A percentile compares a stretch with the other conserved stretches of the same genome.
phyloP scores from a whole-genome alignment of 2,888 invertebrate genomes.

The Hydrotaea cyrtoneurina region DNA sequence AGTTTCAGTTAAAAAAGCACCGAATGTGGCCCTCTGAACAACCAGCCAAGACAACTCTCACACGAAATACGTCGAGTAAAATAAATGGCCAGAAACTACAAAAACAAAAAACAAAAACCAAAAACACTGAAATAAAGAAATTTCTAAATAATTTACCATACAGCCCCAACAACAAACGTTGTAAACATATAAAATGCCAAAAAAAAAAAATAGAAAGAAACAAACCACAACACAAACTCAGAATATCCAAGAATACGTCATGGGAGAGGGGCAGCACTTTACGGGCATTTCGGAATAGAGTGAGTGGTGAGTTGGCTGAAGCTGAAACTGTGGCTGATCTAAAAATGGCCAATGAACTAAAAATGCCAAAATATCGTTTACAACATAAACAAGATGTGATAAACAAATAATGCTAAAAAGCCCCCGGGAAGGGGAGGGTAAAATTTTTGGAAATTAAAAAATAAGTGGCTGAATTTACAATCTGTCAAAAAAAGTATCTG shows the following conservation, averaged over 20 bases:
- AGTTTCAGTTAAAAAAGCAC: neutral
- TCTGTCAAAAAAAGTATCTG: too few species aligned
- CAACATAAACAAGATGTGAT: neutral
- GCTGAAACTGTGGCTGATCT: too few species aligned
- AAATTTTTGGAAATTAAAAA: too few species aligned
- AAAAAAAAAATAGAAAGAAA: neutral
- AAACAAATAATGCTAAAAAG: neutral
- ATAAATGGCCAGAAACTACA: neutral
- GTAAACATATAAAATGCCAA: slow-evolving; percentile 1
- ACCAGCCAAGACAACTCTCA: neutral
- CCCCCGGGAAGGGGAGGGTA: too few species aligned
- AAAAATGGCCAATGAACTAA: slow-evolving; percentile 56
- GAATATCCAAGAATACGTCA: neutral
- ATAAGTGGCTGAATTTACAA: too few species aligned
- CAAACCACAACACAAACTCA: neutral
- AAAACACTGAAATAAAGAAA: too few species aligned
- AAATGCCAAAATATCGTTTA: slow-evolving; percentile 11
- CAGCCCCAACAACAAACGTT: neutral
- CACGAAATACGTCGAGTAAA: neutral
- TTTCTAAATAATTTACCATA: slow-evolving; percentile 55
- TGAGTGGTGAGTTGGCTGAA: too few species aligned
- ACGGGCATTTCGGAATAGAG: neutral
- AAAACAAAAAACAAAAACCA: slow-evolving; percentile 22
- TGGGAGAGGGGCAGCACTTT: slow-evolving; percentile 1
- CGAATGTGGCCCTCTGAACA: neutral